These are phyloP conservation scores for Stegana nigrithorax DNA, from an alignment of 2,888 invertebrate species.

Conservation along the genomic window DNA sequence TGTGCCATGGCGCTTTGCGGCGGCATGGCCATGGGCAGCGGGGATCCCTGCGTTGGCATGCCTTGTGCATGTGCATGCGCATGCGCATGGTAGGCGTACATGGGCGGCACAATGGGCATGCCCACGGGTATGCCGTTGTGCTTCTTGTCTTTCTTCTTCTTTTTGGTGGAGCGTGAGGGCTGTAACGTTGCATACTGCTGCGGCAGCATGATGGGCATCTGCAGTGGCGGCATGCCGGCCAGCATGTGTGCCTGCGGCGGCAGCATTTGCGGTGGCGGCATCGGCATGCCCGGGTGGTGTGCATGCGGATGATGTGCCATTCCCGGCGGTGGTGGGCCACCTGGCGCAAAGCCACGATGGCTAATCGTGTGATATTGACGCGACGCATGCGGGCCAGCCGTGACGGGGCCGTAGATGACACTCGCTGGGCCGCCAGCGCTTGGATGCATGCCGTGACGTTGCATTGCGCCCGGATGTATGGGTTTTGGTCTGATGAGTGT, in stretches of 20 bases:
- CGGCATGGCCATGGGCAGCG: constrained; percentile 50
- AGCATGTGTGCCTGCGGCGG: constrained; percentile 57
- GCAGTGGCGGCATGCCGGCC: constrained; percentile 65
- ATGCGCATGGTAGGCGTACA: constrained; percentile 70
- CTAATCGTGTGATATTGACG: constrained; percentile 71
- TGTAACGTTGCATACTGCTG: constrained; percentile 76
- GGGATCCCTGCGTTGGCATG: too few species aligned
- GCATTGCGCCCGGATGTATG: constrained; percentile 64
- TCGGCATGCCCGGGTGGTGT: constrained; percentile 30
- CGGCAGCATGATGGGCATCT: constrained; percentile 69
- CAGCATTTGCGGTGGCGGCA: constrained; percentile 48
- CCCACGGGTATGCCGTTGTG: constrained; percentile 67
- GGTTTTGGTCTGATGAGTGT: constrained; percentile 69
- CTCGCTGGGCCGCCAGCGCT: constrained; percentile 51
- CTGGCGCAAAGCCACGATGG: constrained; percentile 68
- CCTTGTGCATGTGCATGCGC: too few species aligned
- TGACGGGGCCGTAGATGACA: constrained; percentile 69
- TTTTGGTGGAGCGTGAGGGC: constrained; percentile 73
- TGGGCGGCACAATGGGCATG: constrained; percentile 70
- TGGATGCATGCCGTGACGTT: constrained; percentile 55
- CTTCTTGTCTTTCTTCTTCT: constrained; percentile 69
- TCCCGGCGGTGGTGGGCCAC: constrained; percentile 53
- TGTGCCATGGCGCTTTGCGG: constrained; percentile 69
- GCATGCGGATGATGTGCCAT: constrained; percentile 49
- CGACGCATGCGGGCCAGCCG: constrained; percentile 55